Conservation (phyloP, 2,113 vertebrate species). For the Alexandromys fortis region DNA sequence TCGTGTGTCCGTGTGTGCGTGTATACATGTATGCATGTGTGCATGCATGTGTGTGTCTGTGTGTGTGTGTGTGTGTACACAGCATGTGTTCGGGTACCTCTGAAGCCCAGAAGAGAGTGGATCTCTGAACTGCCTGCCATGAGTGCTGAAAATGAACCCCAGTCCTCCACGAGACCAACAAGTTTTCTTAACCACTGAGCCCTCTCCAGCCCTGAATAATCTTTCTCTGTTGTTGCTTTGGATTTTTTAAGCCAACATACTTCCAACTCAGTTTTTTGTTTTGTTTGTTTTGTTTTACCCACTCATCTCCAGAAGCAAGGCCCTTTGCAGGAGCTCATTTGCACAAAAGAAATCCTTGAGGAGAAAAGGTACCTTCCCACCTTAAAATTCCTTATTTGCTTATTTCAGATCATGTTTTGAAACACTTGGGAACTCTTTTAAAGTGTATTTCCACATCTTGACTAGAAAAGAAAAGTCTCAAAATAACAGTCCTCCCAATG, state of each 20-base stretch:
- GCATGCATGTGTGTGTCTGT: not conserved
- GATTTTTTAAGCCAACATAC: not conserved
- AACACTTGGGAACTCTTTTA: not conserved
- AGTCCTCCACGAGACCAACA: not conserved
- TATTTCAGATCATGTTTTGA: not conserved
- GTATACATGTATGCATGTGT: not conserved
- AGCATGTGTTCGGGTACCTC: not conserved
- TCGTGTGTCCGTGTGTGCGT: not conserved
- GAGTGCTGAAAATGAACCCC: too few relatives aligned
- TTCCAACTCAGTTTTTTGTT: not conserved
- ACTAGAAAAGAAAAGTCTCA: slow-evolving; percentile 32
- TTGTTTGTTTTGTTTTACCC: not conserved
- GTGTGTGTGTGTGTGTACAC: not conserved
- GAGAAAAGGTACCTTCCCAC: slow-evolving; percentile 53
- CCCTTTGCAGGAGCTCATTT: slow-evolving; percentile 41
- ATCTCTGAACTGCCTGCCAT: not conserved
- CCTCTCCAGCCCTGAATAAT: not conserved
- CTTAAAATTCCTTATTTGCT: slow-evolving; percentile 53
- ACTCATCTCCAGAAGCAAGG: slow-evolving; percentile 16
- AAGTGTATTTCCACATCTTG: not conserved
- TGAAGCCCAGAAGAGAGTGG: not conserved
- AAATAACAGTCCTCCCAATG: not conserved
- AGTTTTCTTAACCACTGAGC: not conserved
- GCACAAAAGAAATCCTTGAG: slow-evolving; percentile 62
- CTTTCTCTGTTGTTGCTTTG: not conserved